Evolutionary conservation across 2,113 vertebrate species (phyloP).

Genomic region (Carassius auratus): DNA sequence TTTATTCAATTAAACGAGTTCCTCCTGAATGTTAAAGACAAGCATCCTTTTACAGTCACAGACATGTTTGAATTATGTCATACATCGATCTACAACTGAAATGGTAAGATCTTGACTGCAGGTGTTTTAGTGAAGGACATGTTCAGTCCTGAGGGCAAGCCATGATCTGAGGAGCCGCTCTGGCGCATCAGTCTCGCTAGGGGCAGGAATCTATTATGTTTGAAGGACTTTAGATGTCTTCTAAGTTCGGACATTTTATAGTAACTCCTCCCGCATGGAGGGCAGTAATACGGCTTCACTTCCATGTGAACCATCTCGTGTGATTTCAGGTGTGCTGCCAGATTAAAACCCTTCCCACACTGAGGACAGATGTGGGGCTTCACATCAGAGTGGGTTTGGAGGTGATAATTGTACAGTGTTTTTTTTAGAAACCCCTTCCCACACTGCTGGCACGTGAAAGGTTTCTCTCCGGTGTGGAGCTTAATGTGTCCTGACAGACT

Average conservation of each 20-base stretch:
- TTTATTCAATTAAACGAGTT: neutral
- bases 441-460: neutral
- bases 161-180: neutral
- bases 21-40: neutral
- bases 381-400: neutral
- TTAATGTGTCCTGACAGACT: neutral
- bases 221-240: neutral
- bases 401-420: neutral
- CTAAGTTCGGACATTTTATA: rapidly evolving
- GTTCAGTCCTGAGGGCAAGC: neutral
- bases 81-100: neutral
- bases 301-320: neutral
- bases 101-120: neutral
- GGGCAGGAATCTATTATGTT: neutral
- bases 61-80: neutral
- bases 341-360: neutral
- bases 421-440: neutral
- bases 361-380: neutral
- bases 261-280: constrained; percentile 4
- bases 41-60: neutral
- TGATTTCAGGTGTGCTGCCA: neutral
- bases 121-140: neutral
- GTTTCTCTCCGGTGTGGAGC: neutral
- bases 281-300: neutral
- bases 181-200: neutral